Evolutionary conservation across 2,113 vertebrate genomes (phyloP).

Genomic region (human): DNA sequence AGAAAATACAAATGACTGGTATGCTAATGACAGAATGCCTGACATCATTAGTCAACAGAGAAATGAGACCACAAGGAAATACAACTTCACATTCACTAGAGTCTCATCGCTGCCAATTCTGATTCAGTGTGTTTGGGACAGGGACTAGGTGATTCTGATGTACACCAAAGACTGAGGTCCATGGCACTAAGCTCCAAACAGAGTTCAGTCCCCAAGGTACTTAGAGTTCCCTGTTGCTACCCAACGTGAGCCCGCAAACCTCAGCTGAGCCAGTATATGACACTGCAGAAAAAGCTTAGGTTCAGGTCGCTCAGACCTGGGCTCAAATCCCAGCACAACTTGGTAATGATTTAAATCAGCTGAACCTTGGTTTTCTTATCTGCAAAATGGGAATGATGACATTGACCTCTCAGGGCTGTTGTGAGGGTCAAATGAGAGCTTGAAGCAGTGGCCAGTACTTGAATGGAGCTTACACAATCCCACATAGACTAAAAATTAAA

Average conservation of each 20-base stretch:
- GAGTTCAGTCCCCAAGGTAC: neutral
- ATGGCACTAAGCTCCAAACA: neutral
- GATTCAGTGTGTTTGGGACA: neutral
- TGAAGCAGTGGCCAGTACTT: neutral
- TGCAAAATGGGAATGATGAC: neutral
- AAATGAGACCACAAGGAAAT: neutral
- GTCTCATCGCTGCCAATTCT: neutral
- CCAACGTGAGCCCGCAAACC: neutral
- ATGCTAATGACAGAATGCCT: neutral
- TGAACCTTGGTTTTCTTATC: neutral
- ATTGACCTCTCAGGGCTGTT: neutral
- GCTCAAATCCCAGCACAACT: neutral
- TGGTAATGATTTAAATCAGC: neutral
- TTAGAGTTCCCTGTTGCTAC: neutral
- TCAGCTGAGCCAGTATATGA: rapidly evolving
- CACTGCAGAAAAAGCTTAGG: neutral
- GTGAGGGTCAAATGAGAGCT: neutral
- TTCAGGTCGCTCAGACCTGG: rapidly evolving
- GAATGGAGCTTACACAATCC: neutral
- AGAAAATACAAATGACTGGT: neutral
- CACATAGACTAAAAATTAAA: neutral
- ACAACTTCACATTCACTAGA: rapidly evolving
- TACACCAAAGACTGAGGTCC: neutral
- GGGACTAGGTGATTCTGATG: neutral
- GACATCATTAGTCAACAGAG: neutral